Evolutionary conservation across 2,888 invertebrate species (phyloP), one percentile per base, ranked within the genome.

Genomic region (Noctua comes): DNA sequence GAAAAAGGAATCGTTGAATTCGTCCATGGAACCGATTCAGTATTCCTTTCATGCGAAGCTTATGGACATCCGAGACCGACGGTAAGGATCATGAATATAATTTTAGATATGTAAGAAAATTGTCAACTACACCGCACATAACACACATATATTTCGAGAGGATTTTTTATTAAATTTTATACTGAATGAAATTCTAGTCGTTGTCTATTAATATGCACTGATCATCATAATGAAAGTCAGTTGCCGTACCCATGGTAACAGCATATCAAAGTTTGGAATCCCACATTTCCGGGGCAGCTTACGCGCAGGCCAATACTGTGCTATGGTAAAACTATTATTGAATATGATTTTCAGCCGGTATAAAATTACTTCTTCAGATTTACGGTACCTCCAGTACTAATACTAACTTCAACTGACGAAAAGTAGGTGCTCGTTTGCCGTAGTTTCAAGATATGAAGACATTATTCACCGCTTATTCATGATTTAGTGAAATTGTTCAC

Each of bases 21-120:
- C 66, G 68, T 68, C 1, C 79, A 88, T 11, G 79, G 48, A 27
- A 48, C 84, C 16, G 90, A 85, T 4, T 27, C 69, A 10, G 75
- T 86, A 27, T 57, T 73, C 0, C 85, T 95, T n/a, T 87, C 85
- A 46, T 95, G 95, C 70, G 80, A 74, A 3, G 92, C 92, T 36
- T 24, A 2, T 24, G 93, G 92, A 48, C 79, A 89, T 5, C 94
- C 94, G 1, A 36, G 31, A 3, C 92, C 93, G 10, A 76, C 80
- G 88, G 95, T 95, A 90, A 77, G 40, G 7, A 54, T 54, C 27
- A 64, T 54, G 6, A 27, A 36, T 65, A n/a, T 27, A 59, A 7
- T 27, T 18, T 59, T 59, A 59, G 18, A 59, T 59, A 7, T 59
- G 1, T 59, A 18, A 59, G 16, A 27, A 27, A 27, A 59, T 18